Evolutionary conservation across 2,797 vertebrate genomes (phyloP), one percentile per base, ranked within the genome.

Genomic region (Cossypha polioptera): DNA sequence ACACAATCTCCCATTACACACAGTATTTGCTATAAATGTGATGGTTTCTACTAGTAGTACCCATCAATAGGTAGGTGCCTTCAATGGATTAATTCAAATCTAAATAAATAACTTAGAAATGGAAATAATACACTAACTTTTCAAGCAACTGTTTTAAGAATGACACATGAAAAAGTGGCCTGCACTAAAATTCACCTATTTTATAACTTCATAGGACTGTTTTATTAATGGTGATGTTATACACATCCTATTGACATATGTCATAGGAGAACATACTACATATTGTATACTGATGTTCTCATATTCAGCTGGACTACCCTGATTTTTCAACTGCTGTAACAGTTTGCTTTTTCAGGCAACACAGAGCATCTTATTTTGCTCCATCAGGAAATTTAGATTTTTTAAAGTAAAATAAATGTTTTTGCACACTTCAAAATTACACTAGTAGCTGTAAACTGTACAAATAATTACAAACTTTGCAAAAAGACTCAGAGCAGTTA

Each of bases 61-160:
- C 38, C 38, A 80, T 7, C 67, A 68, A 29, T 5, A 55, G 4
- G 25, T 16, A 85, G 7, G 5, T 26, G 33, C 1, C 75, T 75
- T 26, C 19, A 86, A 61, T 18, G 2, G 10, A 77, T 25, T 59
- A 28, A 78, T 58, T 88, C 24, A 81, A 92, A 54, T 26, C 10
- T 59, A 42, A 59, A 67, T 36, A 66, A 67, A 19, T 13, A 42
- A 42, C 40, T 21, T 28, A 13, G 17, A 81, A 47, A 65, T 15
- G 29, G 14, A 76, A 73, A 69, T 42, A 5, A 38, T 15, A 65
- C 1, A 1, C 5, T 33, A 38, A 31, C 6, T n/a, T 67, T 87
- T 28, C 16, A 14, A 86, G 35, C 0, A 1, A 45, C 26, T 36
- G 28, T 1, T 0, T 24, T 69, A 83, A 62, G n/a, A 5, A 38